phyloP scores from a whole-genome alignment of 37 sponge, comb jelly and placozoan species.

The Agelas oroides region DNA sequence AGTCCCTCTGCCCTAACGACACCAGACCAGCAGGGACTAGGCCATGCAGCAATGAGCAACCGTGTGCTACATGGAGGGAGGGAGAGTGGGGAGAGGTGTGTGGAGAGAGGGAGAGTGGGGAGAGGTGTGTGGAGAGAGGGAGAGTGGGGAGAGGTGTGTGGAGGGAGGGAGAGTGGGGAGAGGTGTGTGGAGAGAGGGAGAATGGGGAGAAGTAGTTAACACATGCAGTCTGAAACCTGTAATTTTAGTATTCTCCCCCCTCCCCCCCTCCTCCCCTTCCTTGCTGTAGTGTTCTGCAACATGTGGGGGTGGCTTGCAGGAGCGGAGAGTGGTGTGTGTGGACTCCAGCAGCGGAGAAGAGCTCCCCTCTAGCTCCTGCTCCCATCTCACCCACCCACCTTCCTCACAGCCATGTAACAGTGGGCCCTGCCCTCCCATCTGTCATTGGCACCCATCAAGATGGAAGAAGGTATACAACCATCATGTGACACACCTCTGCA shows the following conservation, averaged over 20 bases:
- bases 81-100: too few species aligned
- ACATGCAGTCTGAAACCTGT: too few species aligned
- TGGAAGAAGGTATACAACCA: constrained; percentile 47
- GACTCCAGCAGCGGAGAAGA: background rate
- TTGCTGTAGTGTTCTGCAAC: background rate
- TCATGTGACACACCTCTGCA: too few species aligned
- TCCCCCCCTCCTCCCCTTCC: background rate
- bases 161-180: too few species aligned
- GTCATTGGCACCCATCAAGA: constrained; percentile 4
- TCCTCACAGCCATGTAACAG: background rate
- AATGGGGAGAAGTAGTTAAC: too few species aligned
- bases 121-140: too few species aligned
- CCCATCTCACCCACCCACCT: background rate
- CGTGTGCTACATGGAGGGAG: background rate
- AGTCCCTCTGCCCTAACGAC: background rate
- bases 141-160: too few species aligned
- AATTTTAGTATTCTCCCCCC: background rate
- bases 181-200: too few species aligned
- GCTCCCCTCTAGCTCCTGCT: constrained; percentile 10
- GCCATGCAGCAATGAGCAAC: constrained; percentile 19
- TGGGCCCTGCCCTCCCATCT: background rate
- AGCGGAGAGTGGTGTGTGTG: constrained; percentile 42
- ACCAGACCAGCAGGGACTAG: constrained; percentile 9
- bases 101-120: too few species aligned
- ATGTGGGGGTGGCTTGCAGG: constrained; percentile 13